Conservation (phyloP, 2,888 invertebrate species). For the Acleris sparsana region DNA sequence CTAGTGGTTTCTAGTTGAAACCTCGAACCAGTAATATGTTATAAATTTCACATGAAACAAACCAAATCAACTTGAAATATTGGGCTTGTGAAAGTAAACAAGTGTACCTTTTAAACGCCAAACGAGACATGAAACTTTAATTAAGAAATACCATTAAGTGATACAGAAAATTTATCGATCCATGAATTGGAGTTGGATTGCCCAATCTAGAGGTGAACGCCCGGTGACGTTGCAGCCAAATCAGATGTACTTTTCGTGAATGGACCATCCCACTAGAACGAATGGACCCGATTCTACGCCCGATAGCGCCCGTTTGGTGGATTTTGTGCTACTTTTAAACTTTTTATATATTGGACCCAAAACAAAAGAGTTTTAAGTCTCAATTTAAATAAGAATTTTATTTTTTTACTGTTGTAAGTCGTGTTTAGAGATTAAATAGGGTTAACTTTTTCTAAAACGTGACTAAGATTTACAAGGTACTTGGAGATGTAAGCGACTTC, state of each 20-base stretch:
- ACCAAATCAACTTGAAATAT: conserved; percentile 3
- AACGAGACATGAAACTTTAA: conserved; percentile 37
- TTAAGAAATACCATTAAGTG: conserved; percentile 42
- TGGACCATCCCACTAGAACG: conserved; percentile 61
- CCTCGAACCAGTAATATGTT: background rate
- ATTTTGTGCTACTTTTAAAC: conserved; percentile 33
- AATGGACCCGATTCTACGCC: conserved; percentile 51
- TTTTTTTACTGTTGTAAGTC: conserved; percentile 29
- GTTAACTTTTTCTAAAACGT: conserved; percentile 32
- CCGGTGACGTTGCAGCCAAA: conserved; percentile 45
- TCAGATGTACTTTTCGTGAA: conserved; percentile 65
- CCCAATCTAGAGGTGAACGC: conserved; percentile 63
- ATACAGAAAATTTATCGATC: conserved; percentile 47
- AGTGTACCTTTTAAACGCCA: conserved; percentile 16
- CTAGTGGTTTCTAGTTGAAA: background rate
- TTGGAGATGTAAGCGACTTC: conserved; percentile 7
- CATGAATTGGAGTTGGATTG: conserved; percentile 59
- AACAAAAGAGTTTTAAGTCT: conserved; percentile 9
- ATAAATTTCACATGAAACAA: background rate
- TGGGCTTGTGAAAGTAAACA: conserved; percentile 15
- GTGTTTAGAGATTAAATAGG: conserved; percentile 25
- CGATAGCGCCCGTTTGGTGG: conserved; percentile 42
- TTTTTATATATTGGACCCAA: conserved; percentile 11
- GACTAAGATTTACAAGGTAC: conserved; percentile 25
- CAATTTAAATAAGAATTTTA: conserved; percentile 7